A percentile compares a stretch with the other conserved stretches of the same genome.
Evolutionary conservation across 2,113 vertebrate species (phyloP).

Genomic region (Coptodon bakossiorum): DNA sequence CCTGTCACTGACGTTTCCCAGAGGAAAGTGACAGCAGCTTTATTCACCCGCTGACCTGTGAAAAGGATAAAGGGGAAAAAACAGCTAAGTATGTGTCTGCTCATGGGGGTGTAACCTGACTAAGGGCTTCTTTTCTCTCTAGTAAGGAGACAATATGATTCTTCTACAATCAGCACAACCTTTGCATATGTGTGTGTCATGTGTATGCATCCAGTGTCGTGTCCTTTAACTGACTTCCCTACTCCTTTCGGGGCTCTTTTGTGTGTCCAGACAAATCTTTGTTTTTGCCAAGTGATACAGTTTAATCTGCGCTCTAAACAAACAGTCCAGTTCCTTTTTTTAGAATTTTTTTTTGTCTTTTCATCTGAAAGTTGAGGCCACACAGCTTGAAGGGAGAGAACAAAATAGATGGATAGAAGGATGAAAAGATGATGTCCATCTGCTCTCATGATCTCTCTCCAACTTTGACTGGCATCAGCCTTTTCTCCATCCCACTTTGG

Average conservation of each 20-base stretch:
- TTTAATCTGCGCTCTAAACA: neutral
- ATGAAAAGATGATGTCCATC: slow-evolving; percentile 40
- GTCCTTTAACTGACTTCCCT: slow-evolving; percentile 12
- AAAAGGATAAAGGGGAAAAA: slow-evolving; percentile 61
- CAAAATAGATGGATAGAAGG: neutral
- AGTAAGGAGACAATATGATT: slow-evolving; percentile 40
- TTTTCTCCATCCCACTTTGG: slow-evolving; percentile 37
- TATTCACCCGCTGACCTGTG: slow-evolving; percentile 70
- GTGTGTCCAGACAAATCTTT: neutral
- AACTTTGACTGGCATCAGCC: slow-evolving; percentile 33
- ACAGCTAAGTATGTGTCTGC: slow-evolving; percentile 16
- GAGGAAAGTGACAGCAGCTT: slow-evolving; percentile 71
- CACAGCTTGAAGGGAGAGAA: slow-evolving; percentile 1
- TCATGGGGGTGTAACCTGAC: slow-evolving; percentile 55
- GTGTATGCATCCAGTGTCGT: neutral
- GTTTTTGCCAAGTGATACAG: neutral
- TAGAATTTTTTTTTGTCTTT: neutral
- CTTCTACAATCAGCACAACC: slow-evolving; percentile 62
- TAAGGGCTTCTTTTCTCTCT: slow-evolving; percentile 65
- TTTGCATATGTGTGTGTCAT: slow-evolving; percentile 5
- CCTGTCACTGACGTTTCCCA: slow-evolving; percentile 63
- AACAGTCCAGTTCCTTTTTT: neutral
- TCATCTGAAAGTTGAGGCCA: slow-evolving; percentile 1
- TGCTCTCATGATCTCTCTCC: slow-evolving; percentile 38
- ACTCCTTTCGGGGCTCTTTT: neutral